Conservation (phyloP, 2,797 vertebrate genomes). For the Selene dorsalis region DNA sequence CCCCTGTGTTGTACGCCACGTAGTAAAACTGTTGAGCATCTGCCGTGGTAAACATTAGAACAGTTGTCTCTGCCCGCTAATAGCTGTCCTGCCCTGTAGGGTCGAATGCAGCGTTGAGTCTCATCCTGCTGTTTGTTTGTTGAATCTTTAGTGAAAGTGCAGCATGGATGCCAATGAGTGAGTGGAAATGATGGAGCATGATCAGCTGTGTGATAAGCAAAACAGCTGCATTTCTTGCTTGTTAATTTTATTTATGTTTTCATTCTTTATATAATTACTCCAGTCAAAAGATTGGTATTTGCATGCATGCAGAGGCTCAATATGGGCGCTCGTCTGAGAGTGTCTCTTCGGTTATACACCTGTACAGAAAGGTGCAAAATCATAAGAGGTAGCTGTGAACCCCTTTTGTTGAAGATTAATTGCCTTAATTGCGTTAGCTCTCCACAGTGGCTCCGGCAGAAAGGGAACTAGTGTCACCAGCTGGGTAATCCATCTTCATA, state of each 20-base stretch:
- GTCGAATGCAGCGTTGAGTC: slow-evolving; percentile 4
- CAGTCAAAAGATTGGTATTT: neutral
- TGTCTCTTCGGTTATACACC: slow-evolving; percentile 57
- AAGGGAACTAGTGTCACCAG: slow-evolving; percentile 82
- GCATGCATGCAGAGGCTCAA: neutral
- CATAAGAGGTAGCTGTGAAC: slow-evolving; percentile 61
- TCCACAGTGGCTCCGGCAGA: slow-evolving; percentile 75
- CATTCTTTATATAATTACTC: neutral
- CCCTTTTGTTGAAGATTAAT: slow-evolving; percentile 85
- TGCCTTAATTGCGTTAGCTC: slow-evolving; percentile 85
- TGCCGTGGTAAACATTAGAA: slow-evolving; percentile 51
- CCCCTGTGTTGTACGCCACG: slow-evolving; percentile 5
- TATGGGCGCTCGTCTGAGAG: slow-evolving; percentile 43
- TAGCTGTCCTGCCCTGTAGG: slow-evolving; percentile 27
- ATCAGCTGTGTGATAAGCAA: slow-evolving; percentile 17
- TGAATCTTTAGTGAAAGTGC: slow-evolving; percentile 30
- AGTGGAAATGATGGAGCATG: slow-evolving; percentile 35
- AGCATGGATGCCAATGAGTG: slow-evolving; percentile 39
- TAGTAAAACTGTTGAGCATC: slow-evolving; percentile 52
- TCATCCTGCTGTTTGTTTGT: slow-evolving; percentile 23
- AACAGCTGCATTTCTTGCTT: neutral
- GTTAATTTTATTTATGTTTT: neutral
- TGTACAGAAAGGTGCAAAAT: slow-evolving; percentile 64
- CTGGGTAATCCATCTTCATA: slow-evolving; percentile 88
- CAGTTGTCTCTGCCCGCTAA: slow-evolving; percentile 43